phyloP scores from a whole-genome alignment of 37 sponge, comb jelly and placozoan species.

The Mnemiopsis leidyi region DNA sequence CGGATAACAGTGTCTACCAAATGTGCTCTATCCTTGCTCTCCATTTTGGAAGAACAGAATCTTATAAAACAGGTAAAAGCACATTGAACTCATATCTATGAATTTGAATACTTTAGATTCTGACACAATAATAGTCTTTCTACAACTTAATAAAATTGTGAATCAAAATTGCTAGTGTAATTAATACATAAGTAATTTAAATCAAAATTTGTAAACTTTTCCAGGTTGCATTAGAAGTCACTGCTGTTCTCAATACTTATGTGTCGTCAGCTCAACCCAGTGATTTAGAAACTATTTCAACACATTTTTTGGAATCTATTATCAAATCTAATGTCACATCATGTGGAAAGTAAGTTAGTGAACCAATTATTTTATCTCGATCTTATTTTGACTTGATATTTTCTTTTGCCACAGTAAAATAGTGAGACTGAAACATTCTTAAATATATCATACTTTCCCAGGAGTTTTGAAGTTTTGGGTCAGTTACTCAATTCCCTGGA shows the following conservation, averaged over 20 bases:
- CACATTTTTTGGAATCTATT: neutral
- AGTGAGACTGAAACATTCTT: no score
- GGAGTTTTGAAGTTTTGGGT: constrained; percentile 39
- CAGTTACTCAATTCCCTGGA: neutral
- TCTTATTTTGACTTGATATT: no score
- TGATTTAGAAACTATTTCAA: neutral
- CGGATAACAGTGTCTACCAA: neutral
- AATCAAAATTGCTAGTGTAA: no score
- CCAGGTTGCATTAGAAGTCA: constrained; percentile 39
- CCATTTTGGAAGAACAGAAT: neutral
- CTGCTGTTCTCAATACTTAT: neutral
- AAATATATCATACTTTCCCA: neutral
- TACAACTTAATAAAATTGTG: no score
- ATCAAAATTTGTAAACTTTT: no score
- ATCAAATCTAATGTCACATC: neutral
- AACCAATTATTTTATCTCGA: no score
- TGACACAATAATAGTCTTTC: neutral
- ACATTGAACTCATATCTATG: neutral
- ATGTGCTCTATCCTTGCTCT: neutral
- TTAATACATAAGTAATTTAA: no score
- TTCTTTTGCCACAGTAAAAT: no score
- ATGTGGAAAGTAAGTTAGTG: constrained; percentile 19
- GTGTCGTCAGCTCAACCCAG: neutral
- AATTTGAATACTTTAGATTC: neutral
- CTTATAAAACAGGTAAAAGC: constrained; percentile 48